phyloP scores from a whole-genome alignment of 2,888 invertebrate species.

The Melinaea menophilus region DNA sequence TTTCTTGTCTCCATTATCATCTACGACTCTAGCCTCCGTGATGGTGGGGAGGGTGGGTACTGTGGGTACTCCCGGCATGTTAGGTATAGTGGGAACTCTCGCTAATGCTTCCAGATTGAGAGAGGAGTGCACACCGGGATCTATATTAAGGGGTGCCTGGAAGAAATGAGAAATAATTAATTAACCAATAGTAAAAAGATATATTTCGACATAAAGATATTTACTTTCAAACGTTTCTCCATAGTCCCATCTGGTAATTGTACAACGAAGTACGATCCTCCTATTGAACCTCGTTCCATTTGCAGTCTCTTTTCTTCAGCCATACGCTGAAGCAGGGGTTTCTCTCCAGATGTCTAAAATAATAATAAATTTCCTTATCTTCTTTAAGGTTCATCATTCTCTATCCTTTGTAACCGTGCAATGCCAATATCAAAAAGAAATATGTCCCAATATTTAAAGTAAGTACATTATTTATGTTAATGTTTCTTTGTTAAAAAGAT shows the following conservation, averaged over 20 bases:
- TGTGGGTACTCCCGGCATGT: conserved; percentile 89
- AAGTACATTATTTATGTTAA: neutral
- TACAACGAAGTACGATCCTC: conserved; percentile 91
- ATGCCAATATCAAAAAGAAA: neutral
- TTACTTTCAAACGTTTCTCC: conserved; percentile 91
- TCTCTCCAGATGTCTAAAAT: conserved; percentile 79
- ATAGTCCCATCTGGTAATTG: conserved; percentile 94
- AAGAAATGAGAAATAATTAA: conserved; percentile 9
- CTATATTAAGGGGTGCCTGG: conserved; percentile 88
- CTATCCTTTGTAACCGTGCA: too few species aligned
- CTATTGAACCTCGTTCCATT: conserved; percentile 93
- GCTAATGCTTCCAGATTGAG: conserved; percentile 86
- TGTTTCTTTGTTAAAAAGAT: neutral
- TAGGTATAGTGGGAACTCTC: conserved; percentile 79
- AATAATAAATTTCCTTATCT: neutral
- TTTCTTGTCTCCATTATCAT: conserved; percentile 66
- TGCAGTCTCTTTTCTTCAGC: conserved; percentile 94
- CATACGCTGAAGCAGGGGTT: conserved; percentile 93
- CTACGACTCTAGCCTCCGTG: conserved; percentile 87
- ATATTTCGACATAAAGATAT: too few species aligned
- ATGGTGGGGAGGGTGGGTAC: conserved; percentile 94
- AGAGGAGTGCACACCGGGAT: conserved; percentile 96
- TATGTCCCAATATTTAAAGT: neutral
- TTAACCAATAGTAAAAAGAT: neutral
- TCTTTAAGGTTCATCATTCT: too few species aligned